phyloP scores from a whole-genome alignment of 2,113 vertebrate species.

The Engraulis encrasicolus region DNA sequence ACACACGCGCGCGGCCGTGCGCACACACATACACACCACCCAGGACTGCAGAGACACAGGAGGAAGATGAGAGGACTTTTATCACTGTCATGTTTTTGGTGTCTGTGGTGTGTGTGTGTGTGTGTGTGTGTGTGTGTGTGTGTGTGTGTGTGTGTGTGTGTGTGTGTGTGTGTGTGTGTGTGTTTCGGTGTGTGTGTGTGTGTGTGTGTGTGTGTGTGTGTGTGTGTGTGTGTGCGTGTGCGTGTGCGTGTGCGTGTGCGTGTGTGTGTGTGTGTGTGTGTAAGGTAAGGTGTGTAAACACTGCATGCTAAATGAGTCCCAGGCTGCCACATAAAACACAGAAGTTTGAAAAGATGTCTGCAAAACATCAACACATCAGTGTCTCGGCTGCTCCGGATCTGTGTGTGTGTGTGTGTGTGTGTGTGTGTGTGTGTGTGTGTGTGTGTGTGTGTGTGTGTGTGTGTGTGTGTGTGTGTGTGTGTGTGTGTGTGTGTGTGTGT shows the following conservation, averaged over 20 bases:
- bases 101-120: no score
- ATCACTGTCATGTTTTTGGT: slow-evolving; percentile 22
- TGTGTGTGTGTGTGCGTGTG: neutral
- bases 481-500: neutral
- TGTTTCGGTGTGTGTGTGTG: neutral
- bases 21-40: no score
- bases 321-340: slow-evolving; percentile 33
- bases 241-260: neutral
- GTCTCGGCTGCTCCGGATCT: neutral
- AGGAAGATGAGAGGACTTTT: neutral
- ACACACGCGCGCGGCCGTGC: neutral
- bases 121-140: neutral
- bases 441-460: neutral
- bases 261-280: neutral
- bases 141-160: slow-evolving; percentile 11
- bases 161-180: neutral
- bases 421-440: neutral
- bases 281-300: slow-evolving; percentile 35
- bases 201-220: neutral
- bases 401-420: neutral
- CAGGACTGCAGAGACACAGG: neutral
- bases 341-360: slow-evolving; percentile 14
- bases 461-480: slow-evolving; percentile 13
- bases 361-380: slow-evolving; percentile 30
- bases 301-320: slow-evolving; percentile 38